Base-by-base conservation (phyloP, 2,888 invertebrate genomes). In the Caenorhabditis japonica region DNA sequence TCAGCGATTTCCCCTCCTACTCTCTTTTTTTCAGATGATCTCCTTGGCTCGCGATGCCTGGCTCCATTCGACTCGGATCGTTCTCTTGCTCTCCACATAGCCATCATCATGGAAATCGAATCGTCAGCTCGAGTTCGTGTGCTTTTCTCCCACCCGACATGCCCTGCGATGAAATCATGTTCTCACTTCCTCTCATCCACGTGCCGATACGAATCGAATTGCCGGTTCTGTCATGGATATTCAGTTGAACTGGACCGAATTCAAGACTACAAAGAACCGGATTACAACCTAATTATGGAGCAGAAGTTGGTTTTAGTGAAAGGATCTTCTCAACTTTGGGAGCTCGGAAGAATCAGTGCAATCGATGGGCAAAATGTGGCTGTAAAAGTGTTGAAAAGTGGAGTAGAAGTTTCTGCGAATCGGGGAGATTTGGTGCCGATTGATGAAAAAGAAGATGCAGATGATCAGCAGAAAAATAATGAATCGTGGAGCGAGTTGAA, bases 151-250 rank as follows among this genome's bases (percentile, higher is more conserved):
- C 75, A 77, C 41, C 80, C 81, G n/a, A 71, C 77, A 25, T 55
- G 59, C n/a, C 13, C 34, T 3, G 41, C 77, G n/a, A 80, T 80
- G 80, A 71, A 72, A 27, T 72, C 79, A 7, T 81, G 81, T 55
- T 21, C 66, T 3, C 75, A 74, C 36, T 81, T 79, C 41, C 51
- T 81, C 13, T 34, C 58, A 1, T 78, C 68, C n/a, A 60, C 43
- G 2, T 81, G 81, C 36, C 25, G 68, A 39, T 81, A 66, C 44
- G 72, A 58, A 3, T 56, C 68, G 3, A 72, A 74, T 30, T 81
- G 77, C 41, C 51, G 74, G 34, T 81, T 76, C 56, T 76, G 75
- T 55, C 81, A 81, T 49, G 81, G 81, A n/a, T 69, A 74, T 53
- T 39, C 55, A 13, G 79, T 81, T 2, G 39, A 69, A 3, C 25